Evolutionary conservation across 2,797 vertebrate genomes (phyloP).

Genomic region (Enteromius fasciolatus): DNA sequence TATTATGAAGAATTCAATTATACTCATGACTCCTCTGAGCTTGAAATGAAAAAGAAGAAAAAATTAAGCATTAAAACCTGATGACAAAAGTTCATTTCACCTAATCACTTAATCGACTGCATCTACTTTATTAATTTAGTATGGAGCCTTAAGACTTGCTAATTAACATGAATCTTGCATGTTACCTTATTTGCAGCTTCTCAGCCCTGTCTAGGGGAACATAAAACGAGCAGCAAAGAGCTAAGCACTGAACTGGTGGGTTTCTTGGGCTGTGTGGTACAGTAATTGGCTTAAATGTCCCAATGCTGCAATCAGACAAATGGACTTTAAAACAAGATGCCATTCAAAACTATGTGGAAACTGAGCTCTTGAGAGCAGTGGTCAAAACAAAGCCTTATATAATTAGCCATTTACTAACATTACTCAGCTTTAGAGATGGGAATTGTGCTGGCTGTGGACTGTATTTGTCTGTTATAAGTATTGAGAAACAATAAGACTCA

Average conservation of each 20-base stretch:
- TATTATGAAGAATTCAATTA: constrained; percentile 24
- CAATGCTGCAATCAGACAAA: constrained; percentile 32
- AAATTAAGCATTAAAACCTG: constrained; percentile 22
- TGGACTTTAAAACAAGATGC: constrained; percentile 36
- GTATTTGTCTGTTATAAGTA: background rate
- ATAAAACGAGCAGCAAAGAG: background rate
- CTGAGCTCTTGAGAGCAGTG: constrained; percentile 15
- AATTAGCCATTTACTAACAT: constrained; percentile 25
- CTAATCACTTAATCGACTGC: constrained; percentile 33
- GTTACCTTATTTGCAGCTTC: constrained; percentile 11
- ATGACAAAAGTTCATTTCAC: constrained; percentile 31
- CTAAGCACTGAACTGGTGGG: background rate
- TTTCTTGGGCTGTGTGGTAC: constrained; percentile 21
- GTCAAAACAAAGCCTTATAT: constrained; percentile 35
- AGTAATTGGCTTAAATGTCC: constrained; percentile 29
- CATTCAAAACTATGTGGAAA: constrained; percentile 39
- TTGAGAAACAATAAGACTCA: constrained; percentile 2
- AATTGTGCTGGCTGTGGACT: background rate
- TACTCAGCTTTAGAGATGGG: constrained; percentile 5
- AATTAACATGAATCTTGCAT: constrained; percentile 25
- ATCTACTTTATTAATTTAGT: constrained; percentile 35
- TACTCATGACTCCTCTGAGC: constrained; percentile 2
- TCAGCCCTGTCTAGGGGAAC: constrained; percentile 1
- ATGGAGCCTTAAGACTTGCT: constrained; percentile 14
- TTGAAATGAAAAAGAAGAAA: constrained; percentile 36